Conservation (phyloP, 2,888 invertebrate genomes). For the Cremastobaeus sp. region DNA sequence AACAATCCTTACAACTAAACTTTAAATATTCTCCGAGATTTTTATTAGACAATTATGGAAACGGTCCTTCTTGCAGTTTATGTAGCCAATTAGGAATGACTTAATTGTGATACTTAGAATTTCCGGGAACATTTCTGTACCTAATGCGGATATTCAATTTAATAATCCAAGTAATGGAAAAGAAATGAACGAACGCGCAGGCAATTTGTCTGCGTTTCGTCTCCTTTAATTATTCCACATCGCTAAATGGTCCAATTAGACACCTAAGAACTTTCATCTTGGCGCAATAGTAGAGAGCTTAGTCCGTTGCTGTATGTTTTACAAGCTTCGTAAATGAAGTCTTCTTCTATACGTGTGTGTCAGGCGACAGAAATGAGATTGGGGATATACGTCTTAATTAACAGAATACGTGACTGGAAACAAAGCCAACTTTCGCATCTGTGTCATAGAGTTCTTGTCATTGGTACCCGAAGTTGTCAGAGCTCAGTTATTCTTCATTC, state of each 20-base stretch:
- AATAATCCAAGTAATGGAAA: conserved; percentile 22
- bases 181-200: conserved; percentile 8
- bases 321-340: conserved; percentile 52
- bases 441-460: conserved; percentile 32
- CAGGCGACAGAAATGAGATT: conserved; percentile 36
- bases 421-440: conserved; percentile 26
- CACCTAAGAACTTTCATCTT: conserved; percentile 51
- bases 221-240: conserved; percentile 56
- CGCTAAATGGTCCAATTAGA: conserved; percentile 58
- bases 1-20: too few relatives aligned
- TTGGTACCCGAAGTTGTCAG: background rate
- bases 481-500: background rate
- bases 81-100: too few relatives aligned
- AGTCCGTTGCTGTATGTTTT: conserved; percentile 47
- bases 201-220: conserved; percentile 42
- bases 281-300: conserved; percentile 30
- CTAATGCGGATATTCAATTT: conserved; percentile 33
- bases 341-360: conserved; percentile 31
- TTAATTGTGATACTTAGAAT: too few relatives aligned
- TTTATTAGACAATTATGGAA: too few relatives aligned
- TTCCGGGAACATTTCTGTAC: too few relatives aligned
- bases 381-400: conserved; percentile 50
- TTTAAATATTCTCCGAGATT: too few relatives aligned
- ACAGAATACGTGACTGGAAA: conserved; percentile 53
- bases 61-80: too few relatives aligned